phyloP scores from a whole-genome alignment of 2,888 invertebrate species.

The Steinernema hermaphroditum region DNA sequence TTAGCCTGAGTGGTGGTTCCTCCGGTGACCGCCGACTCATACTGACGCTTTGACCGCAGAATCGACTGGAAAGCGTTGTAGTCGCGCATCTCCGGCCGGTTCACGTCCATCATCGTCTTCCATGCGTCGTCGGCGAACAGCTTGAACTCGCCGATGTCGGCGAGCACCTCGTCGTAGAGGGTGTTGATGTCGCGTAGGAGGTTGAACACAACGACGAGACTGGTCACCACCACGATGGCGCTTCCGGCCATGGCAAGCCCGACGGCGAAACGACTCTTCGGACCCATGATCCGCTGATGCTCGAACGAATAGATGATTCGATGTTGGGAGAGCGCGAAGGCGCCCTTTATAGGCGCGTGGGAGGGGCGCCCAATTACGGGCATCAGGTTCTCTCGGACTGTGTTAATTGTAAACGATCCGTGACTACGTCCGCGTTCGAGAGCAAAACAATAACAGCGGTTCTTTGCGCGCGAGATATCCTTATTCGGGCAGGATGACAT shows the following conservation, averaged over 20 bases:
- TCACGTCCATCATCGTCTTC: slow-evolving; percentile 38
- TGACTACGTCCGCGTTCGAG: too few relatives aligned
- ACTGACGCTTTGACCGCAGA: neutral
- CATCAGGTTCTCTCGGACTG: too few relatives aligned
- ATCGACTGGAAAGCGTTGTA: neutral
- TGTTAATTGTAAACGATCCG: too few relatives aligned
- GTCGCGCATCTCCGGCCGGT: slow-evolving; percentile 23
- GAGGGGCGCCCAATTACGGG: too few relatives aligned
- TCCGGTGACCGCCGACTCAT: neutral
- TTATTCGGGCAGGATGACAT: too few relatives aligned
- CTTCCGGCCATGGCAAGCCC: slow-evolving; percentile 42
- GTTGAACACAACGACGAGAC: slow-evolving; percentile 42
- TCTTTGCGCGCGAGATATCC: too few relatives aligned
- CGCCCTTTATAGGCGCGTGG: too few relatives aligned
- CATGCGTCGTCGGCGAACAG: slow-evolving; percentile 40
- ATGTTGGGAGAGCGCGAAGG: too few relatives aligned
- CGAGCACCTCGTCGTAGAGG: slow-evolving; percentile 45
- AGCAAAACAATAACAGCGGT: too few relatives aligned
- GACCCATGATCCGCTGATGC: slow-evolving; percentile 12
- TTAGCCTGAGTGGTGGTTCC: too few relatives aligned
- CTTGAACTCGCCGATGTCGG: slow-evolving; percentile 48
- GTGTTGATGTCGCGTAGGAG: slow-evolving; percentile 50
- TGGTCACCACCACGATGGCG: slow-evolving; percentile 42
- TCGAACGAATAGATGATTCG: too few relatives aligned
- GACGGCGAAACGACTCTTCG: slow-evolving; percentile 28